A percentile compares a stretch with the other conserved stretches of the same genome.
Evolutionary conservation across 2,888 invertebrate species (phyloP).

Genomic region (Heliconius sara): DNA sequence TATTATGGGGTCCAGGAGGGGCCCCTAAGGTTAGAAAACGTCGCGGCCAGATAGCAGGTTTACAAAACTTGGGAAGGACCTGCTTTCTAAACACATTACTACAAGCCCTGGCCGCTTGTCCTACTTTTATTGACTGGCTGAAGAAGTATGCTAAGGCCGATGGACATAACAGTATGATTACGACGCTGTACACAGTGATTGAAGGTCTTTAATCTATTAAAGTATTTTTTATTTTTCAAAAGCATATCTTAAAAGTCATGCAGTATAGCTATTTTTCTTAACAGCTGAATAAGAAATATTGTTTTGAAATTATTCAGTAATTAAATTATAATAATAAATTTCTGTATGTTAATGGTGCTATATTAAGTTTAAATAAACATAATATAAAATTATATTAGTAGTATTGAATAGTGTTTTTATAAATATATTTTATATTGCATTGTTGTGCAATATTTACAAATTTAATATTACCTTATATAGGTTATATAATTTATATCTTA

Average conservation of each 20-base stretch:
- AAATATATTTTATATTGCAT: slow-evolving; percentile 1
- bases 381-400: background rate
- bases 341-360: background rate
- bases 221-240: slow-evolving; percentile 1
- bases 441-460: background rate
- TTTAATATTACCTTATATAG: background rate
- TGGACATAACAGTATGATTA: slow-evolving; percentile 88
- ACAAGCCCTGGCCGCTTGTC: slow-evolving; percentile 95
- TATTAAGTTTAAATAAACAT: background rate
- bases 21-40: slow-evolving; percentile 85
- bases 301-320: slow-evolving; percentile 1
- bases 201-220: slow-evolving; percentile 82
- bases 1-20: slow-evolving; percentile 91
- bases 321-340: background rate
- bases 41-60: slow-evolving; percentile 91
- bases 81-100: slow-evolving; percentile 96
- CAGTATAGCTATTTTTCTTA: background rate
- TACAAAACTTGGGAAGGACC: slow-evolving; percentile 95
- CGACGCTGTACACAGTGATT: slow-evolving; percentile 89
- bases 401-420: background rate
- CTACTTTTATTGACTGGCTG: slow-evolving; percentile 93
- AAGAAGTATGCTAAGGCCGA: slow-evolving; percentile 85
- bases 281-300: background rate
- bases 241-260: background rate
- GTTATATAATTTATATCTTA: background rate